Evolutionary conservation across 2,888 invertebrate species (phyloP), one percentile per base, ranked within the genome.

Genomic region (Oligia latruncula): DNA sequence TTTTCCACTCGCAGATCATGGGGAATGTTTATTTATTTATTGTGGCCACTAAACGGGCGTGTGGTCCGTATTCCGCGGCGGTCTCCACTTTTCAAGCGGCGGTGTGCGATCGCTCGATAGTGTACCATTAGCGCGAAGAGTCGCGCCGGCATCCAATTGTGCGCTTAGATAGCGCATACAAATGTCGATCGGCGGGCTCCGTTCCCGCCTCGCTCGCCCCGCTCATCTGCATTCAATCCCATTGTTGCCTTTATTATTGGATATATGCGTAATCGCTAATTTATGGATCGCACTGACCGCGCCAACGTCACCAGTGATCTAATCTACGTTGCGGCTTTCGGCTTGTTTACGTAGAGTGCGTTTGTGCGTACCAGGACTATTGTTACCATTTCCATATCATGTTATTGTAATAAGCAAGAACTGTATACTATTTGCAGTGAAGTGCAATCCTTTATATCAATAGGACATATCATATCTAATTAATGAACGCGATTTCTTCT

Each of bases 131-230:
- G 97, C 95, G 97, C 96, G 95, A 96, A 96, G 94, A 94, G 91
- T 96, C 96, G 95, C 96, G 95, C 96, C 96, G 96, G 95, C 95
- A 92, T 96, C 96, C 96, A 97, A 97, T 97, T 97, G 97, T 96
- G 95, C 95, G 95, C 94, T 95, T 96, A 96, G 97, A 97, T 96
- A 96, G 94, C 95, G 96, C 95, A 97, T 97, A 97, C 97, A 97
- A 96, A 97, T 95, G 97, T 96, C 96, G 96, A 96, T 95, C 96
- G 95, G 93, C 87, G 87, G 90, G 91, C 92, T 90, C 90, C 91
- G 91, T 90, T 86, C 88, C 88, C 90, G 90, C 90, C 90, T 89
- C 91, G 92, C 92, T 95, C 96, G 88, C 90, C 87, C 88, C 89
- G 91, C 95, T 96, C 96, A 96, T 96, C 96, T 96, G 96, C 96